Conservation (phyloP, 2,888 invertebrate species). For the Pecten maximus region DNA sequence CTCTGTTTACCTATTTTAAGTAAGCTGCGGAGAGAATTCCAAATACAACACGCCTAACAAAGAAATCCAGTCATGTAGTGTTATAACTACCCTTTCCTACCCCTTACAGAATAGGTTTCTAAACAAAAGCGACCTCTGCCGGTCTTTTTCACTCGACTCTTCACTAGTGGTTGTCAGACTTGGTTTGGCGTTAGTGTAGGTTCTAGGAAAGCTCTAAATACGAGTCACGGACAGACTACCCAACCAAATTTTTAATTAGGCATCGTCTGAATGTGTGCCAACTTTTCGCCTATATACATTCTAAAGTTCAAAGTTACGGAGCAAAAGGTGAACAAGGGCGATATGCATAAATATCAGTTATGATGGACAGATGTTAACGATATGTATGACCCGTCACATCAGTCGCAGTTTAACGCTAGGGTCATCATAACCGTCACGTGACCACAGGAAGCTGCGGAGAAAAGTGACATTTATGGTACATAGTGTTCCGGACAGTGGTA, state of each 20-base stretch:
- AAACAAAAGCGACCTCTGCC: too few species aligned
- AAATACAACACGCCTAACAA: too few species aligned
- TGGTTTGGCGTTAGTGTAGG: too few species aligned
- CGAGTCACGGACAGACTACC: too few species aligned
- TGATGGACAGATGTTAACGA: constrained; percentile 4
- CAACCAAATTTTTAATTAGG: neutral
- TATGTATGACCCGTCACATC: neutral
- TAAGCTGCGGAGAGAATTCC: too few species aligned
- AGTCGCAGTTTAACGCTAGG: neutral
- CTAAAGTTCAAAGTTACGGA: constrained; percentile 3
- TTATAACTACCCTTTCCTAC: too few species aligned
- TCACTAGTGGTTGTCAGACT: too few species aligned
- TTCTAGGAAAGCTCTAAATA: too few species aligned
- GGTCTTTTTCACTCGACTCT: too few species aligned
- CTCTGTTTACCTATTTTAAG: too few species aligned
- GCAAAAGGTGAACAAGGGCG: constrained; percentile 20
- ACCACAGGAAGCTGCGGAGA: neutral
- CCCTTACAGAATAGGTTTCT: too few species aligned
- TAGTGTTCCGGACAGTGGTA: neutral
- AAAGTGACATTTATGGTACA: neutral
- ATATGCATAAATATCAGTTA: neutral
- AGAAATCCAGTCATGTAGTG: too few species aligned
- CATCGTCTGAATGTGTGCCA: neutral
- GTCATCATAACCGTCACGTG: constrained; percentile 12
- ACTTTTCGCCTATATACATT: neutral